These are phyloP conservation scores for Malacoctenus gilli DNA, from an alignment of 2,797 vertebrate genomes.

Conservation along the genomic window DNA sequence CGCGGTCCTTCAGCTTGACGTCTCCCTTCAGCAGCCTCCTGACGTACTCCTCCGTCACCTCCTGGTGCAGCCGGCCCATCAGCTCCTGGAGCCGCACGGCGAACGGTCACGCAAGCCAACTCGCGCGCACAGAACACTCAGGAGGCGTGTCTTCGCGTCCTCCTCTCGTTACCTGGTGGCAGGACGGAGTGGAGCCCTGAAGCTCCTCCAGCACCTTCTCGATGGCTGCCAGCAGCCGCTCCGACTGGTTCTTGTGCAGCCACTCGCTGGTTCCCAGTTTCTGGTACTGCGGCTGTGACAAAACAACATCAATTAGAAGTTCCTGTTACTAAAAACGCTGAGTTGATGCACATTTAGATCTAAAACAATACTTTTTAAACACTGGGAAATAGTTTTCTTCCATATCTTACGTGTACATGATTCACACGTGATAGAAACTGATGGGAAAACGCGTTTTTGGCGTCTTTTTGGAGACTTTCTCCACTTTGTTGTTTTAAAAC, in stretches of 20 bases:
- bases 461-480: too few relatives aligned
- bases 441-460: too few relatives aligned
- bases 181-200: constrained; percentile 22
- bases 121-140: too few relatives aligned
- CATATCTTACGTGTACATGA: too few relatives aligned
- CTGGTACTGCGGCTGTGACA: constrained; percentile 64
- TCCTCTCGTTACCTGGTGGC: constrained; percentile 64
- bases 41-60: constrained; percentile 85
- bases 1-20: constrained; percentile 77
- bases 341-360: too few relatives aligned
- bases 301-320: too few relatives aligned
- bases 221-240: constrained; percentile 51
- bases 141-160: neutral
- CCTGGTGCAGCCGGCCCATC: constrained; percentile 77
- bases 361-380: too few relatives aligned
- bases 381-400: too few relatives aligned
- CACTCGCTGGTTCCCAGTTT: constrained; percentile 73
- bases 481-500: too few relatives aligned
- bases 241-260: constrained; percentile 59
- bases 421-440: too few relatives aligned
- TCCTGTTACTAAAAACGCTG: too few relatives aligned
- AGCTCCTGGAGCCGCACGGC: constrained; percentile 76
- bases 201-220: constrained; percentile 47
- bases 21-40: constrained; percentile 83
- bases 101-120: too few relatives aligned